Evolutionary conservation across 2,113 vertebrate genomes (phyloP), one percentile per base, ranked within the genome.

Genomic region (human (Homo sapiens)): DNA sequence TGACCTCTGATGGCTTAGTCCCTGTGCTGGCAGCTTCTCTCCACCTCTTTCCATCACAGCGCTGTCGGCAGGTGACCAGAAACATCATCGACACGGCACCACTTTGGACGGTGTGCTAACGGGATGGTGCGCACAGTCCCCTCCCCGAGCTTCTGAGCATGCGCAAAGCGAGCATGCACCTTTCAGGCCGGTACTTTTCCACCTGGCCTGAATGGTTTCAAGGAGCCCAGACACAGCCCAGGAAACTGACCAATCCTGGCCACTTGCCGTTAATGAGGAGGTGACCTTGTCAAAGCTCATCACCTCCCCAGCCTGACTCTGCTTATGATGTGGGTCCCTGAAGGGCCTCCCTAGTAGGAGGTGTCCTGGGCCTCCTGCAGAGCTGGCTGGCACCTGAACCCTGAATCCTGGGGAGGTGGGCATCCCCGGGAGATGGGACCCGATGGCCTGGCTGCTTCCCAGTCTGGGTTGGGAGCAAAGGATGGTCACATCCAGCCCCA

Each of bases 301-400:
- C 82, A 20, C 50, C 70, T 78, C 11, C 66, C 11, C 25, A 20
- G 32, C 48, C 78, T 23, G 84, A 30, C 55, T 13, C 32, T 80
- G 87, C 30, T 57, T 3, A 0, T 22, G 6, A 1, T 3, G 0
- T 8, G 68, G 52, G 3, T 43, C 86, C 89, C 50, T 2, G 64
- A 8, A n/a, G 70, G 82, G 55, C 20, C 22, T 79, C 32, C 1
- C 4, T 6, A 25, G 68, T 10, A 64, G 48, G 68, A 16, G 61
- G 18, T 76, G 61, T 66, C 38, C 0, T 0, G 5, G 59, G 17
- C 5, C 14, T 43, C 70, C 12, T 61, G 27, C 30, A 18, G 40
- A 0, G 0, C 20, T 2, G 9, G 0, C 20, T 2, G 9, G 43
- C 52, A 18, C 50, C 73, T 59, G 89, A 59, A 57, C 70, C 40